Percentiles rank a stretch among this genome's conserved stretches.
phyloP scores from a whole-genome alignment of 2,113 vertebrate genomes.

The Ctenomys sociabilis region DNA sequence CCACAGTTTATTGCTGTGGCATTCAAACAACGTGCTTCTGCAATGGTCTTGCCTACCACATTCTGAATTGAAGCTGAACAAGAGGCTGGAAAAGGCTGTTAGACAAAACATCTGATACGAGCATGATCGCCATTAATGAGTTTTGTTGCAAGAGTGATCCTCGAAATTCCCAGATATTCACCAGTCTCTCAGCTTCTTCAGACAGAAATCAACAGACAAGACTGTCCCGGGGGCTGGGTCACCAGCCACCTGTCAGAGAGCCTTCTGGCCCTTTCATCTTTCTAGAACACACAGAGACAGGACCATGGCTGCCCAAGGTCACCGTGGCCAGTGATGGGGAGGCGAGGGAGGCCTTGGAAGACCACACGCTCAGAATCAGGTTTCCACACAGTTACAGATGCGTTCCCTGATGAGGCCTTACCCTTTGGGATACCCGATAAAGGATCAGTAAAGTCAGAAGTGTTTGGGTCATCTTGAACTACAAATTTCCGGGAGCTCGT shows the following conservation, averaged over 20 bases:
- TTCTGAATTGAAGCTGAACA: constrained; percentile 13
- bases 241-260: neutral
- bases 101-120: neutral
- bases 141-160: neutral
- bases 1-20: neutral
- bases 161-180: neutral
- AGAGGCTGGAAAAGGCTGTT: neutral
- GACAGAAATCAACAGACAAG: constrained; percentile 56
- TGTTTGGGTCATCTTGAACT: constrained; percentile 96
- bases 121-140: neutral
- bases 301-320: neutral
- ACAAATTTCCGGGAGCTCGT: constrained; percentile 97
- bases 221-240: constrained; percentile 34
- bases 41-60: neutral
- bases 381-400: constrained; percentile 91
- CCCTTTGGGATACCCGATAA: constrained; percentile 98
- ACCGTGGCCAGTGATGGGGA: fast-evolving
- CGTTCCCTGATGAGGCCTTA: constrained; percentile 95
- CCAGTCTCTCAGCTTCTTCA: constrained; percentile 33
- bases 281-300: neutral
- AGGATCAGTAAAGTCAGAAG: constrained; percentile 96
- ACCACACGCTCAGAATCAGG: constrained; percentile 80
- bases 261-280: neutral
- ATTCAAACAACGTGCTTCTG: neutral
- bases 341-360: neutral